Conservation (phyloP, 2,113 vertebrate species). For the Menidia beryllina region DNA sequence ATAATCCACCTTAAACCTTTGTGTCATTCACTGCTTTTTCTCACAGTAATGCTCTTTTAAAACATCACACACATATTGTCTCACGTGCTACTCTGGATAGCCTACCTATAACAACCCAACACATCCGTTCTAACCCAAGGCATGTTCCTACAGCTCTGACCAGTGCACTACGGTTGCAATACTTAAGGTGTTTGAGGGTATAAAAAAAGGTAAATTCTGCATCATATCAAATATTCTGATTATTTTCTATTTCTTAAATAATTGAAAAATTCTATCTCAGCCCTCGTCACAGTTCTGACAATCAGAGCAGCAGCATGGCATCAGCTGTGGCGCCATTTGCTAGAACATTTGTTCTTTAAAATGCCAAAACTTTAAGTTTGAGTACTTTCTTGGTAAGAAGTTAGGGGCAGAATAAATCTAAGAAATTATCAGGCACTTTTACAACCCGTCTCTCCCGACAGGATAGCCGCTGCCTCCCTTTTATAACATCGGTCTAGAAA, state of each 20-base stretch:
- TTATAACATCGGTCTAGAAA: too few species aligned
- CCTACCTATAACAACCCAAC: not conserved
- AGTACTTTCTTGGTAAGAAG: not conserved
- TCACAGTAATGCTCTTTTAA: not conserved
- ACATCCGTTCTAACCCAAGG: not conserved
- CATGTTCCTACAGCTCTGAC: not conserved
- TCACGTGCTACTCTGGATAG: not conserved
- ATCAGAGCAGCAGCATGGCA: conserved; percentile 1
- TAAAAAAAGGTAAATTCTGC: too few species aligned
- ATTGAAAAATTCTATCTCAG: too few species aligned
- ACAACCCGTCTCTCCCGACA: too few species aligned
- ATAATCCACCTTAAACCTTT: conserved; percentile 11
- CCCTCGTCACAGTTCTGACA: conserved; percentile 26
- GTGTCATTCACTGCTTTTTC: conserved; percentile 1
- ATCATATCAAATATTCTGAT: too few species aligned
- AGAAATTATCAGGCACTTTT: too few species aligned
- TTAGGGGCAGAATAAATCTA: too few species aligned
- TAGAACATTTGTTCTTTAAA: conserved; percentile 29
- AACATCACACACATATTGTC: not conserved
- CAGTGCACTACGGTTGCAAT: not conserved
- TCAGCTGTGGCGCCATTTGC: conserved; percentile 53
- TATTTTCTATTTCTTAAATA: too few species aligned
- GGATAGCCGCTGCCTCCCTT: too few species aligned
- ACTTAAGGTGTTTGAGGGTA: not conserved
- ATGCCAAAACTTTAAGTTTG: conserved; percentile 8